These are phyloP conservation scores for Orbicella faveolata DNA, from an alignment of 64 coral and sea anemone genomes.

Conservation along the genomic window DNA sequence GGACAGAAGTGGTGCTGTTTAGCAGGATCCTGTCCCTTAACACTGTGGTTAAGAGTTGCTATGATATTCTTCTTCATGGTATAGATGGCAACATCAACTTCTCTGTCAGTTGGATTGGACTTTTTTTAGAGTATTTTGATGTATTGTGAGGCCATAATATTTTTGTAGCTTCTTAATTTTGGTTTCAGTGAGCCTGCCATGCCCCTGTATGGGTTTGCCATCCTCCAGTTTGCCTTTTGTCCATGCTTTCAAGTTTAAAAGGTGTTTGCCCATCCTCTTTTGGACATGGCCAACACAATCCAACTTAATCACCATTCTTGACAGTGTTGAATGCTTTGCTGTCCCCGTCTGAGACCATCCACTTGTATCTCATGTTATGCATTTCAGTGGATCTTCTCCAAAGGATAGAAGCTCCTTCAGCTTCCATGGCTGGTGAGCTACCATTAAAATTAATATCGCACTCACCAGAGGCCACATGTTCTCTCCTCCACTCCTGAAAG, in stretches of 20 bases:
- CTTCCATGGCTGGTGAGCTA: conserved; percentile 32
- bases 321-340: conserved; percentile 26
- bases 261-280: conserved; percentile 32
- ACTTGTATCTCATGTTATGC: conserved; percentile 6
- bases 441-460: conserved; percentile 20
- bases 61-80: conserved; percentile 69
- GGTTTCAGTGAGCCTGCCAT: not conserved
- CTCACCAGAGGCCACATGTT: not conserved
- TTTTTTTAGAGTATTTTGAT: conserved; percentile 44
- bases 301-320: not conserved
- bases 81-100: conserved; percentile 58
- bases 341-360: conserved; percentile 30
- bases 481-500: conserved; percentile 14
- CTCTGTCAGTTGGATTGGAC: conserved; percentile 39
- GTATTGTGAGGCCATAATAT: conserved; percentile 60
- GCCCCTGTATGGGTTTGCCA: conserved; percentile 6
- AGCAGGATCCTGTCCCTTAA: not conserved
- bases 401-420: conserved; percentile 4
- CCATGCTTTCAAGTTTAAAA: conserved; percentile 8
- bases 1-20: conserved; percentile 65
- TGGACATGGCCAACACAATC: conserved; percentile 31
- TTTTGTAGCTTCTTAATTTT: conserved; percentile 67
- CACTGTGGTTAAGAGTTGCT: conserved; percentile 49
- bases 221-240: conserved; percentile 24
- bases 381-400: not conserved